Evolutionary conservation across 2,888 invertebrate genomes (phyloP).

Genomic region (Drosophila picticornis): DNA sequence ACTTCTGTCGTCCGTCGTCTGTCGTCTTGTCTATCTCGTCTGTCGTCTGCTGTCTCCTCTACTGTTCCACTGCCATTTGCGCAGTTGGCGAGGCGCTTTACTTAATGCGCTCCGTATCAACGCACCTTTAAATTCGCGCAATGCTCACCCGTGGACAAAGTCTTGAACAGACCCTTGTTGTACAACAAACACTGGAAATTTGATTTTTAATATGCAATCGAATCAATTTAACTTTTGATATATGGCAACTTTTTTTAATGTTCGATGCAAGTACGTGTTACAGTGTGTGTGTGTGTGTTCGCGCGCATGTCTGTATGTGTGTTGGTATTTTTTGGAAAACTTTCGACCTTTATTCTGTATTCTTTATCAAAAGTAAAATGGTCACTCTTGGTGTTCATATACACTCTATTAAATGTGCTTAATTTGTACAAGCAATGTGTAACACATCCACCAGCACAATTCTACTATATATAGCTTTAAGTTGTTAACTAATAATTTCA

Average conservation of each 20-base stretch:
- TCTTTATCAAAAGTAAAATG: neutral
- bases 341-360: slow-evolving; percentile 17
- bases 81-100: slow-evolving; percentile 44
- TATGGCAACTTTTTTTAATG: slow-evolving; percentile 54
- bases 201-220: slow-evolving; percentile 30
- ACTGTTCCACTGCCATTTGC: slow-evolving; percentile 51
- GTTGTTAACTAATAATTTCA: neutral
- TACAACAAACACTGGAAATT: slow-evolving; percentile 45
- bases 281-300: slow-evolving; percentile 33
- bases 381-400: slow-evolving; percentile 11
- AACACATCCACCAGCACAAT: neutral
- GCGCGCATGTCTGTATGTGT: slow-evolving; percentile 15
- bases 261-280: slow-evolving; percentile 59
- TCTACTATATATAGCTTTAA: neutral
- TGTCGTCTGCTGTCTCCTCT: slow-evolving; percentile 22
- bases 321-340: slow-evolving; percentile 33
- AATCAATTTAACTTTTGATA: slow-evolving; percentile 54
- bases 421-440: neutral
- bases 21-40: slow-evolving; percentile 1
- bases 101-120: slow-evolving; percentile 30
- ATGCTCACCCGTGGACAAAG: slow-evolving; percentile 9
- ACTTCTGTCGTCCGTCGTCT: neutral
- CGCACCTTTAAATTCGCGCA: neutral
- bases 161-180: slow-evolving; percentile 13
- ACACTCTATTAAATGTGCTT: neutral